phyloP scores from a whole-genome alignment of 2,888 invertebrate species.

The Linyphia triangularis region DNA sequence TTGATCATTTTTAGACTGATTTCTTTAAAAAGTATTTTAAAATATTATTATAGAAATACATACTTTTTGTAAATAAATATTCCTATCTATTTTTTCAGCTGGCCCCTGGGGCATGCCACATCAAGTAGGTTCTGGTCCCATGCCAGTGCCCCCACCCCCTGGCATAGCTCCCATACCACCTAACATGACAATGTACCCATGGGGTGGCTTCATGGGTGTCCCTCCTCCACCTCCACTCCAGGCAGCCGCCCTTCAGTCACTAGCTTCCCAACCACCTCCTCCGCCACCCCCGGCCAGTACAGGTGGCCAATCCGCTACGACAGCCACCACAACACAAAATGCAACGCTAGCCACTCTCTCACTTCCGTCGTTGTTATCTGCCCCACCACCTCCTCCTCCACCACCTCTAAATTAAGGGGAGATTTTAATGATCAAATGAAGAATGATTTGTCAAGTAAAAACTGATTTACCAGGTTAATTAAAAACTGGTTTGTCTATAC shows the following conservation, averaged over 20 bases:
- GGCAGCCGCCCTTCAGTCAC: slow-evolving; percentile 65
- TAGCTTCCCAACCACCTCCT: slow-evolving; percentile 77
- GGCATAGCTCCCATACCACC: slow-evolving; percentile 78
- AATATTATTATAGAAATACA: too few species aligned
- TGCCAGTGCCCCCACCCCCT: slow-evolving; percentile 75
- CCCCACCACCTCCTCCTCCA: slow-evolving; percentile 87
- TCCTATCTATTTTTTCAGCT: too few species aligned
- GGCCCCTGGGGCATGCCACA: slow-evolving; percentile 78
- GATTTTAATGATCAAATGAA: not conserved
- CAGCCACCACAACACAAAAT: slow-evolving; percentile 38
- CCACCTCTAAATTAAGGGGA: slow-evolving; percentile 82
- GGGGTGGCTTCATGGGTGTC: slow-evolving; percentile 76
- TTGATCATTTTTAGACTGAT: too few species aligned
- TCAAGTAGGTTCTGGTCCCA: slow-evolving; percentile 74
- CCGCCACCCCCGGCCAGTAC: slow-evolving; percentile 77
- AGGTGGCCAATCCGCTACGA: slow-evolving; percentile 13
- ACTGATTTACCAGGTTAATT: too few species aligned
- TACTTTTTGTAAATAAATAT: too few species aligned
- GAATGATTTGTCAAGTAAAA: not conserved
- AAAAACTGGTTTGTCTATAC: too few species aligned
- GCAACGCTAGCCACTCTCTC: slow-evolving; percentile 80
- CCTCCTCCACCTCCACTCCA: slow-evolving; percentile 76
- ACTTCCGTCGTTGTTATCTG: slow-evolving; percentile 83
- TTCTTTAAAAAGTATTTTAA: too few species aligned
- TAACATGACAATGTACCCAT: slow-evolving; percentile 80